Base-by-base conservation (phyloP, 1,140 invertebrate genomes). In the Drosophila cardini region DNA sequence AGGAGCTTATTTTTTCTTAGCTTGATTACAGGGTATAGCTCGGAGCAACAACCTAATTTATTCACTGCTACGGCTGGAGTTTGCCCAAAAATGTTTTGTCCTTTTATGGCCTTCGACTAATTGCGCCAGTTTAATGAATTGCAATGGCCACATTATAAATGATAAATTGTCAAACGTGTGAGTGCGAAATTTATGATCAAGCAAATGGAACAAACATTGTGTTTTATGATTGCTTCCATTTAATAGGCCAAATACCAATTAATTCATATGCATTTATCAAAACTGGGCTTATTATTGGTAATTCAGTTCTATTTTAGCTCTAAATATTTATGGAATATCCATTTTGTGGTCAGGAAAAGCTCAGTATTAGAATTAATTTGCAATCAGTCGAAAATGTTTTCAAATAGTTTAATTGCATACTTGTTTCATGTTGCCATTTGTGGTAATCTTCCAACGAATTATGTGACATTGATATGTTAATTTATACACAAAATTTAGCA, bases 1-100 rank as follows among this genome's bases (percentile, higher is more conserved):
- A 21, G 4, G 2, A 18, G n/a, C 11, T 10, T 46, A 18, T 40
- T 16, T 45, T 18, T 46, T 2, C 11, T 1, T 18, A 3, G 2
- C 13, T 8, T n/a, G 4, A 34, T 1, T 38, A 26, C 30, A 62
- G 58, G 58, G 60, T 30, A 52, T 53, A 26, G 21, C 26, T 42
- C 2, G 3, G 32, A 40, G 36, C 40, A 36, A 2, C 2, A 6
- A n/a, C 4, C 38, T 18, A 4, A 9, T 38, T 18, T 11, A n/a
- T 36, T 13, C 45, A 21, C 18, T 50, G 16, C 10, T 9, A 13
- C 10, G 34, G 16, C 32, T 62, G 43, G 32, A 67, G 75, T 80
- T 82, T 78, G 75, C 71, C 60, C 70, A 83, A 82, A 82, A 82
- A 48, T 80, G 48, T 79, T 58, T 38, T 61, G 21, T 75, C 50